These are phyloP conservation scores for Mixornis gularis DNA, from an alignment of 2,113 vertebrate species.

Conservation along the genomic window DNA sequence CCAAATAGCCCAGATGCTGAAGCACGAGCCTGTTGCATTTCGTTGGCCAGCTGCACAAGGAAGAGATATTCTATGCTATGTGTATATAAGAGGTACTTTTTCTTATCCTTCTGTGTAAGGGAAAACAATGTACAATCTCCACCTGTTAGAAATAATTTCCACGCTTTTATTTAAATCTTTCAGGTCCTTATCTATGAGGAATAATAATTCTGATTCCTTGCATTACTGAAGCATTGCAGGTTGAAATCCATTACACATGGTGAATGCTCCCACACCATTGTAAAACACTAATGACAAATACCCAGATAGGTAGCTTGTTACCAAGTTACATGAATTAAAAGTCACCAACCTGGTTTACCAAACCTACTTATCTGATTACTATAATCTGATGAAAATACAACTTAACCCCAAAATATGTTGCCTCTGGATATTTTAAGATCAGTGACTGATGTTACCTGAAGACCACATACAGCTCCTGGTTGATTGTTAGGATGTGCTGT, in stretches of 20 bases:
- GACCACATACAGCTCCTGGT: not conserved
- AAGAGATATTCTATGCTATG: not conserved
- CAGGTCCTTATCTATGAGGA: not conserved
- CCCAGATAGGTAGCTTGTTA: not conserved
- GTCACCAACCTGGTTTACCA: not conserved
- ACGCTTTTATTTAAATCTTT: not conserved
- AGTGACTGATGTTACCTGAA: not conserved
- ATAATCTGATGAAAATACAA: slow-evolving; percentile 18
- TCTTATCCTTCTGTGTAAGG: not conserved
- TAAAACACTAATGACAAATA: not conserved
- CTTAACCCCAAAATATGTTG: not conserved
- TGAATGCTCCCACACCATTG: not conserved
- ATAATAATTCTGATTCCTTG: not conserved
- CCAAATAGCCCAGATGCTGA: not conserved
- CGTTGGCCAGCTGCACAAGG: not conserved
- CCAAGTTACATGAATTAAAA: not conserved
- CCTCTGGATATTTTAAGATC: not conserved
- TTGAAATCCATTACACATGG: not conserved
- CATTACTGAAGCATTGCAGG: not conserved
- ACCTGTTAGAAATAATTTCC: not conserved
- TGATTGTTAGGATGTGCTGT: not conserved
- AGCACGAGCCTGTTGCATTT: not conserved
- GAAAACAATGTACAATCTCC: not conserved
- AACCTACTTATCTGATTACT: not conserved
- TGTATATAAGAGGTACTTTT: not conserved